phyloP scores from a whole-genome alignment of 2,797 vertebrate species.

The Labeo calbasu region DNA sequence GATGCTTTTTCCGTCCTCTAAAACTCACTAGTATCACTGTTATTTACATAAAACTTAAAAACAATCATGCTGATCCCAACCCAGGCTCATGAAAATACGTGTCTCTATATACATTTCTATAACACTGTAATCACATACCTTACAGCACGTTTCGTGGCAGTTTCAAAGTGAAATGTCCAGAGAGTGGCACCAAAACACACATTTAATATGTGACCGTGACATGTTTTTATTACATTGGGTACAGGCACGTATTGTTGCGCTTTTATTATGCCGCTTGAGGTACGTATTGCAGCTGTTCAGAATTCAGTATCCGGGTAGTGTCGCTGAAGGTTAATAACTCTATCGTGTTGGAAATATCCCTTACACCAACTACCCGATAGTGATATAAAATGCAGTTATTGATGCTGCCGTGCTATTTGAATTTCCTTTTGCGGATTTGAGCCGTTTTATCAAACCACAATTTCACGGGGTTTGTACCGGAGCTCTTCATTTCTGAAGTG shows the following conservation, averaged over 20 bases:
- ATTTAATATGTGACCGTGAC: not conserved
- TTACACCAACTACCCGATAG: not conserved
- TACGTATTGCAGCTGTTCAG: not conserved
- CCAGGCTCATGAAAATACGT: not conserved
- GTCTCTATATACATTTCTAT: not conserved
- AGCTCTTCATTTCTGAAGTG: not conserved
- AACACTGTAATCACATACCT: not conserved
- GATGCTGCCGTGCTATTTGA: not conserved
- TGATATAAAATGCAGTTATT: not conserved
- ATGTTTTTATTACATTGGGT: not conserved
- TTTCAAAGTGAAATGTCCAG: not conserved
- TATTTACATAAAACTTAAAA: not conserved
- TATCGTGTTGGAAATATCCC: not conserved
- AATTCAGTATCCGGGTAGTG: not conserved
- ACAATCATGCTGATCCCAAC: not conserved
- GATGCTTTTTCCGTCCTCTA: too few species aligned
- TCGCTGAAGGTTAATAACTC: not conserved
- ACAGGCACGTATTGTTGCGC: not conserved
- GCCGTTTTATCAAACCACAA: not conserved
- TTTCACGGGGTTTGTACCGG: too few species aligned
- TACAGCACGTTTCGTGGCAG: not conserved
- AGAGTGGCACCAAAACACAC: not conserved
- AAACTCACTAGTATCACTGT: not conserved
- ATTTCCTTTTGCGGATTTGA: not conserved
- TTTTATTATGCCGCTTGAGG: not conserved